Conservation (phyloP, 30 jellyfish, hydroid and myxozoan species). For the Turritopsis dohrnii region DNA sequence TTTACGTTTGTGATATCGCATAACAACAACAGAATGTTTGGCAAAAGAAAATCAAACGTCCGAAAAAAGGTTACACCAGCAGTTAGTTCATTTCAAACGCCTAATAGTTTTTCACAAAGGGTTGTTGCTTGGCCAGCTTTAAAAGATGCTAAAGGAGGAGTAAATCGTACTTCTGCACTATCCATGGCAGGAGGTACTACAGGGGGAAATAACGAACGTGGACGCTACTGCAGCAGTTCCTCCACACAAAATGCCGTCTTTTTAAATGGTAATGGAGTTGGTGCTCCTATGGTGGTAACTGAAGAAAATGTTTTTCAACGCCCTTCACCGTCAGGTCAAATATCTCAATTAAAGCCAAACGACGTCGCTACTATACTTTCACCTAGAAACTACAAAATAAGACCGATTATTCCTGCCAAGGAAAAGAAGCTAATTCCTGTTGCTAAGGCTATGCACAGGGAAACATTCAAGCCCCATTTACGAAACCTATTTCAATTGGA, state of each 20-base stretch:
- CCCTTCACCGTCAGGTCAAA: not conserved
- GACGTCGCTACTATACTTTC: not conserved
- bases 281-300: not conserved
- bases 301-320: not conserved
- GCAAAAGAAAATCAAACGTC: not conserved
- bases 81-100: not conserved
- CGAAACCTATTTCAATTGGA: constrained; percentile 58
- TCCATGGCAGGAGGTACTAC: not conserved
- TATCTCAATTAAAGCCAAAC: not conserved
- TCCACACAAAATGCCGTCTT: not conserved
- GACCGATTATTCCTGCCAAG: constrained; percentile 76
- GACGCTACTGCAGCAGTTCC: not conserved
- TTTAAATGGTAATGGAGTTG: not conserved
- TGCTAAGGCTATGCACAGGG: constrained; percentile 89
- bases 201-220: not conserved
- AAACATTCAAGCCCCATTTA: constrained; percentile 56
- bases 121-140: not conserved
- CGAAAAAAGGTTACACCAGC: not conserved
- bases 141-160: not conserved
- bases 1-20: not conserved
- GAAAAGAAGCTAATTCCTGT: constrained; percentile 54
- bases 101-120: not conserved
- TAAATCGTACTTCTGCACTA: not conserved
- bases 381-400: constrained; percentile 39
- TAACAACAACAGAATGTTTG: not conserved